phyloP scores from a whole-genome alignment of 2,888 invertebrate species.

The Polia nebulosa region DNA sequence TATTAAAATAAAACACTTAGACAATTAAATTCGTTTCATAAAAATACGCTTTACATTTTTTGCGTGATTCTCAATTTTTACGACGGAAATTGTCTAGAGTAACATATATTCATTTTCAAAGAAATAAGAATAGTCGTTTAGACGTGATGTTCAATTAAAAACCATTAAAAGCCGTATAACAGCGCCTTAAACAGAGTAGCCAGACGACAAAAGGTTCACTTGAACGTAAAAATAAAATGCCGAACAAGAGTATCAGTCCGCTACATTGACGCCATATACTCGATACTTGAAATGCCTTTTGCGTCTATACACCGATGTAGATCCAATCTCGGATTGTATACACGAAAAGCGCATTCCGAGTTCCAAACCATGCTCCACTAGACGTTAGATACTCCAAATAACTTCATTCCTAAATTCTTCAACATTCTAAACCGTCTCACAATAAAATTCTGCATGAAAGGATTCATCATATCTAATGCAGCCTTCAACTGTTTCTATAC shows the following conservation, averaged over 20 bases:
- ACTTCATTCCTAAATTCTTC: constrained; percentile 17
- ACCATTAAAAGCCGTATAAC: too few species aligned
- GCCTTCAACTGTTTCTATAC: constrained; percentile 15
- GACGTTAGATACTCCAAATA: constrained; percentile 12
- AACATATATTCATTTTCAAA: too few species aligned
- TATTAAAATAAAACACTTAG: too few species aligned
- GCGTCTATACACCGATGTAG: too few species aligned
- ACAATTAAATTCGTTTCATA: too few species aligned
- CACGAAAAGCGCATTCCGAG: constrained; percentile 13
- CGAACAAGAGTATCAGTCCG: neutral
- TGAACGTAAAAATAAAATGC: neutral
- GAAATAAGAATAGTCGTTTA: too few species aligned
- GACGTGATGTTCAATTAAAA: too few species aligned
- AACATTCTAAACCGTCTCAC: constrained; percentile 11
- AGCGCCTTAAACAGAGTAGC: neutral
- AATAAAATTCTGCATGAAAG: constrained; percentile 39
- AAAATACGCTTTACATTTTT: too few species aligned
- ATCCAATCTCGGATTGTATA: neutral
- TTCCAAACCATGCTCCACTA: neutral
- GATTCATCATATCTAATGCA: constrained; percentile 24
- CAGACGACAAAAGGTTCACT: neutral
- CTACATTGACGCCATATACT: neutral
- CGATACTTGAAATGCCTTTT: constrained; percentile 5
- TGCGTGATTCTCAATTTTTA: too few species aligned
- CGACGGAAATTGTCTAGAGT: too few species aligned